Base-by-base conservation (phyloP, 64 coral and sea anemone species). In the Platygyra sinensis region DNA sequence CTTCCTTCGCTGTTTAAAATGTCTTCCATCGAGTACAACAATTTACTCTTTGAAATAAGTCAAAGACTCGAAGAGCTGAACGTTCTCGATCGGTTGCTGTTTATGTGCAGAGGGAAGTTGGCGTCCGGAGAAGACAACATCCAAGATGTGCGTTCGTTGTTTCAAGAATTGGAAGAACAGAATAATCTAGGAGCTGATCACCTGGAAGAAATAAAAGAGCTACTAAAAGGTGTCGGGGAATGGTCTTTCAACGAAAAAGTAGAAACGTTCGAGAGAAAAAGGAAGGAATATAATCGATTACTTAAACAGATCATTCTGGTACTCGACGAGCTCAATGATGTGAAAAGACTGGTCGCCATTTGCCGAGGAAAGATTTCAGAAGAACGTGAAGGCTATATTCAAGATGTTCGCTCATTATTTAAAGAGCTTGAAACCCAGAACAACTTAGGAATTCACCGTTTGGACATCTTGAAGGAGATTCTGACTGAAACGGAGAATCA, bases 261-360 rank as follows among this genome's bases (percentile, higher is more conserved):
- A 5, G 30, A 67, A 30, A 65, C 46, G 18, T 83, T 83, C 18
- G 80, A 67, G 59, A 83, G 10, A 2, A 32, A 83, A 38, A 63
- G 80, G 13, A 49, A 67, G 18, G 60, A 83, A 24, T 83, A 63
- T 18, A 24, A 39, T 10, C 28, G 2, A 10, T 20, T 83, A 8
- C 57, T 64, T 20, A 60, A 83, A 10, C 10, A 62, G 32, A 83
- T 67, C 13, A 65, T 83, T 39, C 59, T 3, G 11, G 27, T 22
- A 30, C 80, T 83, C 18, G 80, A 83, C 17, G 80, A 83, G 22
- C 80, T 67, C 80, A 31, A 83, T 61, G 57, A 83, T 67, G 1
- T 83, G 60, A 61, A 83, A 24, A 30, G 57, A 39, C 60, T 83
- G 2, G 4, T 83, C 18, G 38, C 80, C 0, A 32, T 83, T 8